phyloP scores from a whole-genome alignment of 2,888 invertebrate species.

The Blera fallax region DNA sequence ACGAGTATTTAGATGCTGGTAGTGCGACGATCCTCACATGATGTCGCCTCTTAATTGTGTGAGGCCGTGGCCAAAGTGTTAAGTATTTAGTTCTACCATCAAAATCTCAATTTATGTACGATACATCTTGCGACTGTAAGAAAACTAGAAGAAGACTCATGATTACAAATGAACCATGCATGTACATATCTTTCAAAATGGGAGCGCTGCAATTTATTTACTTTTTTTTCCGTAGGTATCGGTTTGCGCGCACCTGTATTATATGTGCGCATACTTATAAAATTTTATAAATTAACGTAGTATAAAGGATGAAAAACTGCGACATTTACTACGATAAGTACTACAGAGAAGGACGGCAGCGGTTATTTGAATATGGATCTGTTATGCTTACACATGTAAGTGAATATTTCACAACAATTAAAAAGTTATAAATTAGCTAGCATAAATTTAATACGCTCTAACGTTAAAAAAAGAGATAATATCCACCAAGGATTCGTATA shows the following conservation, averaged over 20 bases:
- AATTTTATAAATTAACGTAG: neutral
- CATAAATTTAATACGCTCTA: no score
- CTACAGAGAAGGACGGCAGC: no score
- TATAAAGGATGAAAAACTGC: neutral
- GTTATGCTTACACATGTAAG: no score
- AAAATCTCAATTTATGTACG: slow-evolving; percentile 49
- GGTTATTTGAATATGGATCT: no score
- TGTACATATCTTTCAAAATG: neutral
- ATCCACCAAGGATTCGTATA: no score
- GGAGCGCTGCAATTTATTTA: neutral
- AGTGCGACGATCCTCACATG: slow-evolving; percentile 47
- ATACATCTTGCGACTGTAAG: slow-evolving; percentile 10
- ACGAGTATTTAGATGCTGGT: slow-evolving; percentile 40
- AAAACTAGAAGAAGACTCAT: slow-evolving; percentile 3
- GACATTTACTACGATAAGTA: no score
- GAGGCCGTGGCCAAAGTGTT: slow-evolving; percentile 54
- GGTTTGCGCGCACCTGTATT: neutral
- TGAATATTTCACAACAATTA: no score
- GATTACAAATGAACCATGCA: slow-evolving; percentile 6
- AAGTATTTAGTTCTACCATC: slow-evolving; percentile 68
- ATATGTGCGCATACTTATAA: neutral
- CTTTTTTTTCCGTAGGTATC: neutral
- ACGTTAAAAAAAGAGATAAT: no score
- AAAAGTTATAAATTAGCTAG: no score
- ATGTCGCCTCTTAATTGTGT: slow-evolving; percentile 60